Evolutionary conservation across 2,113 vertebrate genomes (phyloP).

Genomic region (Rynchops niger): DNA sequence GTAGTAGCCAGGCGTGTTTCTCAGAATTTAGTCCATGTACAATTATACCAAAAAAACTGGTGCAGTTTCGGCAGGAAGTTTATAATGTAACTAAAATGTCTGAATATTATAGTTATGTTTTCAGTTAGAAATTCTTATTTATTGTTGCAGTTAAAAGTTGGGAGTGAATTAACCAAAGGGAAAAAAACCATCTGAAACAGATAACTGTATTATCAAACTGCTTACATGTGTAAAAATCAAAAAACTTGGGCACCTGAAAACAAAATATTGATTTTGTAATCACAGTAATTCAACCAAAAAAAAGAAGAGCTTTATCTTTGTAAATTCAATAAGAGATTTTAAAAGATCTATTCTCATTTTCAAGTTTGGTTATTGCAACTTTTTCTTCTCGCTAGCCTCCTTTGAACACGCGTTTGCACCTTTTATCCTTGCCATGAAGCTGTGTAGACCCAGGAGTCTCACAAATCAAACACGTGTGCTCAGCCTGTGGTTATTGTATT

Average conservation of each 20-base stretch:
- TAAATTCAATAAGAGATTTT: not conserved
- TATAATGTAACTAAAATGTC: not conserved
- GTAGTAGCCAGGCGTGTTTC: not conserved
- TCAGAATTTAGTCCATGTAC: not conserved
- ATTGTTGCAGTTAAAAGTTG: not conserved
- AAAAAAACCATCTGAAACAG: not conserved
- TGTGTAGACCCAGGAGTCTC: not conserved
- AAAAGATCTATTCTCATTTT: not conserved
- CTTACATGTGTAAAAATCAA: not conserved
- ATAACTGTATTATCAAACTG: not conserved
- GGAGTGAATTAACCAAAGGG: not conserved
- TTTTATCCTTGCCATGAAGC: accelerated
- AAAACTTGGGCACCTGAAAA: not conserved
- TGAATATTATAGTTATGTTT: not conserved
- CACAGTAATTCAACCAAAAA: not conserved
- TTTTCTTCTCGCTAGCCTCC: not conserved
- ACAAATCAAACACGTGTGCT: not conserved
- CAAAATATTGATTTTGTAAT: not conserved
- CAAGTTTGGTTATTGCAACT: not conserved
- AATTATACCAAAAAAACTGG: not conserved
- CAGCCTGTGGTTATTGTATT: not conserved
- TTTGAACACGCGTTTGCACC: not conserved
- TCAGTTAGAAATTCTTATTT: not conserved
- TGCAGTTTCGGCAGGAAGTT: not conserved
- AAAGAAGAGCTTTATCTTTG: not conserved